Percentiles rank a stretch among this genome's conserved stretches.
These are phyloP conservation scores for Tor tambroides DNA, from an alignment of 2,113 vertebrate genomes.

Conservation along the genomic window DNA sequence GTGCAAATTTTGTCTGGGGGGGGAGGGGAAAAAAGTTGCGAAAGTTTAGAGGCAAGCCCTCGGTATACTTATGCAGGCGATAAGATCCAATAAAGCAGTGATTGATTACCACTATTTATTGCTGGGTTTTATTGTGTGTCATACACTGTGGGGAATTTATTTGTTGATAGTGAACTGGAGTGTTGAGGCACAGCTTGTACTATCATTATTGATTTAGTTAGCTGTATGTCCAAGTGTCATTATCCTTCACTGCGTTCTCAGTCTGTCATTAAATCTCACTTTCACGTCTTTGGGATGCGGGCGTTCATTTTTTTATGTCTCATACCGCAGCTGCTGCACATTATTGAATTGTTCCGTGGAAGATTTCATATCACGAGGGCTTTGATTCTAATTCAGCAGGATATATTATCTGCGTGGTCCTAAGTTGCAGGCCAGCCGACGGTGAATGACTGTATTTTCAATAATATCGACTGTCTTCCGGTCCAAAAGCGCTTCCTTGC, in stretches of 20 bases:
- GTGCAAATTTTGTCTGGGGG: slow-evolving; percentile 32
- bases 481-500: slow-evolving; percentile 60
- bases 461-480: slow-evolving; percentile 73
- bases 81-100: slow-evolving; percentile 54
- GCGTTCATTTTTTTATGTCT: slow-evolving; percentile 42
- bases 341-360: slow-evolving; percentile 66
- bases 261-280: slow-evolving; percentile 69
- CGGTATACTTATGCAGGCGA: slow-evolving; percentile 40
- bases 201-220: slow-evolving; percentile 72
- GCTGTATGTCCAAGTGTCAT: slow-evolving; percentile 72
- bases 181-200: slow-evolving; percentile 61
- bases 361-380: slow-evolving; percentile 65
- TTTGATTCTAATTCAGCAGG: slow-evolving; percentile 75
- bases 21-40: slow-evolving; percentile 25
- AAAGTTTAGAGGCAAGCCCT: slow-evolving; percentile 45
- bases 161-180: slow-evolving; percentile 61
- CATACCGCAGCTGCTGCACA: slow-evolving; percentile 65
- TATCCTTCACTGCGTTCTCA: slow-evolving; percentile 59
- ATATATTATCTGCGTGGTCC: slow-evolving; percentile 68
- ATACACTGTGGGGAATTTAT: slow-evolving; percentile 58
- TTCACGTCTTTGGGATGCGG: slow-evolving; percentile 56
- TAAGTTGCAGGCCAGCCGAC: slow-evolving; percentile 64
- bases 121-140: slow-evolving; percentile 54
- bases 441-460: slow-evolving; percentile 76
- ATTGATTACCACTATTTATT: slow-evolving; percentile 61